A percentile compares a stretch with the other conserved stretches of the same genome.
Conservation (phyloP, 2,888 invertebrate genomes). For the Drepana falcataria region DNA sequence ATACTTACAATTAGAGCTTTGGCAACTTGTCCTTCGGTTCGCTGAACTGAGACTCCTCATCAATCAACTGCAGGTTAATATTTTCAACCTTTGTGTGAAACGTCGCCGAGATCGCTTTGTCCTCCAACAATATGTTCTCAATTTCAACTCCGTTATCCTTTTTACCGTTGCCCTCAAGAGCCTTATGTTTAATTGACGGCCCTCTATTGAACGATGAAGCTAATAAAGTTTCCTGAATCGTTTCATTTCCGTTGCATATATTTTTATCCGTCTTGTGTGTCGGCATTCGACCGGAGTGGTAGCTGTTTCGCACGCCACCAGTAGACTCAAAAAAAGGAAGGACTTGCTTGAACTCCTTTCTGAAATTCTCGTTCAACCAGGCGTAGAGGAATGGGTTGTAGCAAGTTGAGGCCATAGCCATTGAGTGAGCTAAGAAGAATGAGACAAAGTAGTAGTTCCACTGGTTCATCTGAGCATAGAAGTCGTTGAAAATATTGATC, state of each 20-base stretch:
- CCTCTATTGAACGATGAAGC: constrained; percentile 78
- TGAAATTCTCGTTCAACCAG: constrained; percentile 97
- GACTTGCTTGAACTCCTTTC: constrained; percentile 94
- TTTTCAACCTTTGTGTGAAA: constrained; percentile 59
- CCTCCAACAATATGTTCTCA: constrained; percentile 76
- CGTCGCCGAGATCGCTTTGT: constrained; percentile 55
- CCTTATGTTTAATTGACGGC: constrained; percentile 59
- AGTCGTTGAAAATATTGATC: constrained; percentile 86
- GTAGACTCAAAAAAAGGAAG: constrained; percentile 80
- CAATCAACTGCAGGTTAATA: constrained; percentile 61
- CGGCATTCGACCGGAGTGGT: constrained; percentile 66
- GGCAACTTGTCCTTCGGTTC: constrained; percentile 48
- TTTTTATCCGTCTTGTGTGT: constrained; percentile 80
- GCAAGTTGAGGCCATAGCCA: constrained; percentile 97
- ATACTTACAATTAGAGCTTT: constrained; percentile 54
- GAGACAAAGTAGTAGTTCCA: constrained; percentile 91
- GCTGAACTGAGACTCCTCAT: constrained; percentile 60
- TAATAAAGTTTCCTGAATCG: constrained; percentile 83
- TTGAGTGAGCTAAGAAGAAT: constrained; percentile 94
- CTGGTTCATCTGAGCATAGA: constrained; percentile 80
- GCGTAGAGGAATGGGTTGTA: constrained; percentile 98
- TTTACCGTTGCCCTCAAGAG: constrained; percentile 50
- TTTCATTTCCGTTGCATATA: constrained; percentile 86
- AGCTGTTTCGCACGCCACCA: constrained; percentile 70
- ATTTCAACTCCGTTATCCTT: constrained; percentile 78